These are phyloP conservation scores for Sylvilagus floridanus DNA, from an alignment of 2,797 vertebrate species.

Conservation along the genomic window DNA sequence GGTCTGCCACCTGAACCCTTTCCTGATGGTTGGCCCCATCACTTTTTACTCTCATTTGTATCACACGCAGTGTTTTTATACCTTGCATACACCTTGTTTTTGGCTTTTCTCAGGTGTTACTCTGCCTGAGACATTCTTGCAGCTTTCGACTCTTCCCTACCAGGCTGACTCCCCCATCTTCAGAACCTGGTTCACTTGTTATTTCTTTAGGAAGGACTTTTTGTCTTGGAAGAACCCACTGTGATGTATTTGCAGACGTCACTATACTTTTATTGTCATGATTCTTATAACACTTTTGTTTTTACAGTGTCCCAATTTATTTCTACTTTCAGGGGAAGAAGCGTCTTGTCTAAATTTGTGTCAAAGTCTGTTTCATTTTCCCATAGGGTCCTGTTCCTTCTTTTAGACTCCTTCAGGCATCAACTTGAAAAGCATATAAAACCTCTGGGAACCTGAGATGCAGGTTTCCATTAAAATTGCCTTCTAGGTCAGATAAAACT, in stretches of 20 bases:
- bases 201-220: neutral
- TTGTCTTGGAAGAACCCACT: neutral
- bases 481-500: constrained; percentile 42
- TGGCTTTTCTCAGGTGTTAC: neutral
- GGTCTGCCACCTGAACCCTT: neutral
- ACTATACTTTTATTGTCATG: neutral
- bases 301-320: constrained; percentile 12
- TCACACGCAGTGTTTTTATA: neutral
- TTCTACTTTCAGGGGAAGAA: constrained; percentile 17
- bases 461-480: constrained; percentile 44
- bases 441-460: neutral
- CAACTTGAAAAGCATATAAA: constrained; percentile 56
- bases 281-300: constrained; percentile 21
- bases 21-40: neutral
- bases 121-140: neutral
- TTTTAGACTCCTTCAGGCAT: constrained; percentile 33
- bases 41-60: neutral
- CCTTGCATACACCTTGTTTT: neutral
- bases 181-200: neutral
- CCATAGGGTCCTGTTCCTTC: neutral
- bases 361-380: constrained; percentile 55
- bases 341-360: constrained; percentile 15
- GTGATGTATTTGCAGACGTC: neutral
- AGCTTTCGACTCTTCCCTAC: neutral
- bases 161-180: neutral